A percentile compares a stretch with the other conserved stretches of the same genome.
These are phyloP conservation scores for Carcharodon carcharias DNA, from an alignment of 2,797 vertebrate genomes.

Conservation along the genomic window DNA sequence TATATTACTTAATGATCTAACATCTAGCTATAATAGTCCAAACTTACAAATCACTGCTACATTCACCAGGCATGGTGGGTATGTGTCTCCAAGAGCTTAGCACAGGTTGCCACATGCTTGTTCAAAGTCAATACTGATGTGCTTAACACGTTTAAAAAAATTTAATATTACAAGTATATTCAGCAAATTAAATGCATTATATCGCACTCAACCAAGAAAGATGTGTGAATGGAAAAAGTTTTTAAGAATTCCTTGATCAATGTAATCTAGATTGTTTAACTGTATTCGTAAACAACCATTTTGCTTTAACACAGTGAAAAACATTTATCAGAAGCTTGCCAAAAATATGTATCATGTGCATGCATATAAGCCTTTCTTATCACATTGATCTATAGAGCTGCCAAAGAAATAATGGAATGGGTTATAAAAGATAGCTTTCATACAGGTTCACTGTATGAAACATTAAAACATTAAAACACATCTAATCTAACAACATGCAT, in stretches of 20 bases:
- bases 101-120: too few species aligned
- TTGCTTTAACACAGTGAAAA: background rate
- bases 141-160: too few species aligned
- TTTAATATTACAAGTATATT: too few species aligned
- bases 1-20: background rate
- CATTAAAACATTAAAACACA: background rate
- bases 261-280: too few species aligned
- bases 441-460: background rate
- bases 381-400: background rate
- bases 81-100: too few species aligned
- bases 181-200: background rate
- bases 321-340: background rate
- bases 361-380: background rate
- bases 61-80: too few species aligned
- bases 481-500: background rate
- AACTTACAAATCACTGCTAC: too few species aligned
- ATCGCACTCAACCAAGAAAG: background rate
- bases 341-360: background rate
- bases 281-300: too few species aligned
- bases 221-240: too few species aligned
- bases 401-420: too few species aligned
- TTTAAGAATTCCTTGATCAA: too few species aligned
- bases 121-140: too few species aligned
- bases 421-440: background rate
- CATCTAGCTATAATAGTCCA: background rate